phyloP scores from a whole-genome alignment of 2,113 vertebrate species.

The Hoplias malabaricus region DNA sequence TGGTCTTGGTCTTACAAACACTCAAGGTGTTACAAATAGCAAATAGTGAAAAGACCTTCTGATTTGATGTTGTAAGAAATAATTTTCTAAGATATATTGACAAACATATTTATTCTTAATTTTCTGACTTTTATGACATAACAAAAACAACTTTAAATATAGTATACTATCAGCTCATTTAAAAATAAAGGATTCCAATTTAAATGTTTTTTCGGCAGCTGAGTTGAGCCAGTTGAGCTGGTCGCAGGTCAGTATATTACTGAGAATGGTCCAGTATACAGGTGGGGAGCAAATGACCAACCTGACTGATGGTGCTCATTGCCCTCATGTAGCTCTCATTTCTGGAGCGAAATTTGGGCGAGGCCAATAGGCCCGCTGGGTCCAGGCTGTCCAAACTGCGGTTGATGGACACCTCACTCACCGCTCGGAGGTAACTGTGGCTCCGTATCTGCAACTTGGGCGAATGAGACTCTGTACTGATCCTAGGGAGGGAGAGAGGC shows the following conservation, averaged over 20 bases:
- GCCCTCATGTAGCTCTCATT: conserved; percentile 99
- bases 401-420: conserved; percentile 98
- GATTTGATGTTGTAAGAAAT: no score
- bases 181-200: no score
- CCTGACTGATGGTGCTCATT: conserved; percentile 99
- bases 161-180: no score
- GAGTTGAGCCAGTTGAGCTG: no score
- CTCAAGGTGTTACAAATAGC: no score
- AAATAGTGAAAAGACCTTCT: no score
- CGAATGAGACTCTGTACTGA: conserved; percentile 90
- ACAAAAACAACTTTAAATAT: no score
- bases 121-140: no score
- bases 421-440: conserved; percentile 97
- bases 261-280: background rate
- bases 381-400: conserved; percentile 96
- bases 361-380: conserved; percentile 88
- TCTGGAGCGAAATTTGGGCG: conserved; percentile 97
- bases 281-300: conserved; percentile 63
- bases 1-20: no score
- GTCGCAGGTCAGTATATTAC: conserved; percentile 8
- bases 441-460: conserved; percentile 98
- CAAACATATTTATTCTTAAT: no score
- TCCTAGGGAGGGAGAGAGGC: conserved; percentile 69
- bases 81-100: no score
- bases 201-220: no score